Base-by-base conservation (phyloP, 2,113 vertebrate species). In the Lepisosteus osseus region DNA sequence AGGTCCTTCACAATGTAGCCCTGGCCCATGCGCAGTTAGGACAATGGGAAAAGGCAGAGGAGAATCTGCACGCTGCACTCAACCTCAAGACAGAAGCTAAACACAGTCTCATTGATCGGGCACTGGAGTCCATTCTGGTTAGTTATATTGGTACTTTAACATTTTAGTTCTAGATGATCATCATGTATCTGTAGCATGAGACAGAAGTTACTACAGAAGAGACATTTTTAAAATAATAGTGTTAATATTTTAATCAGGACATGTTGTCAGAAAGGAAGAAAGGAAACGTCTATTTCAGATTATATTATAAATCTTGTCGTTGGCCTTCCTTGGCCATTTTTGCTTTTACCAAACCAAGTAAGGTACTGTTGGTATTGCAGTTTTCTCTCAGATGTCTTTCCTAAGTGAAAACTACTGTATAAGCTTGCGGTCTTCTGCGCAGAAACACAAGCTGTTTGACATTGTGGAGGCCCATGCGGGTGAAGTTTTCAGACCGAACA, bases 1-100 rank as follows among this genome's bases (percentile, higher is more conserved):
- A 99, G 97, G 88, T 99, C 63, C 87, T 98, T 13, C 92, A 93
- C 76, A 99, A 99, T n/a, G 83, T 93, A 0, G 95, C 94, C 0
- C 81, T 97, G 77, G 82, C 86, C 61, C 78, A 94, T 0, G 94
- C 95, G 70, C 88, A 92, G 0, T 70, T 86, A 73, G 90, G 90
- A 12, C 84, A 93, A 64, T 98, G 97, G 97, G 89, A 92, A 71
- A 93, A 93, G 63, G 95, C 96, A 1, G 95, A 98, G 72, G 90
- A 94, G 67, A 83, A 90, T 70, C 84, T 99, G 7, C 81, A 83
- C 0, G 45, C 89, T 80, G 96, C 96, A 4, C 77, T 87, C 0
- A 86, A 80, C 73, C 84, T 93, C 84, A 97, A 95, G 79, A 94
- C 89, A 0, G 95, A 98, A 12, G 65, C 90, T 45, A 94, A 95